Percentiles rank a stretch among this genome's conserved stretches.
phyloP scores from a whole-genome alignment of 1,140 invertebrate species.

The Melitaea cinxia region DNA sequence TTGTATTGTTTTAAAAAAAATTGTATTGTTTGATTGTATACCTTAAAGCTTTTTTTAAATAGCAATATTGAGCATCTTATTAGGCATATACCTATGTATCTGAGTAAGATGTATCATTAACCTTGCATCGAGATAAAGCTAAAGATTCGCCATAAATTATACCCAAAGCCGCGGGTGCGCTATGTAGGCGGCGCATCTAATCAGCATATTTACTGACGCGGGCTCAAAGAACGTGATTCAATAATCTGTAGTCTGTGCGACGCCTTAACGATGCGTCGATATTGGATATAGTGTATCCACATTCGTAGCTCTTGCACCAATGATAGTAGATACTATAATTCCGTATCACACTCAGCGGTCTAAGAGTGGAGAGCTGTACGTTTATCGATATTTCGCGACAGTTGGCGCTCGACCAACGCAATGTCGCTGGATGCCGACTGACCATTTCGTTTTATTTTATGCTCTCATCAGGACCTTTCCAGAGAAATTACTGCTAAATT shows the following conservation, averaged over 20 bases:
- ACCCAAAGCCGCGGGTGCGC: conserved; percentile 22
- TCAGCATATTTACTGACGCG: conserved; percentile 39
- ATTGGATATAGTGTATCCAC: conserved; percentile 7
- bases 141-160: conserved; percentile 30
- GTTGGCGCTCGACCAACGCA: conserved; percentile 72
- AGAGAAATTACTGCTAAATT: conserved; percentile 53
- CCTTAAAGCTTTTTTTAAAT: no score
- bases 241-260: conserved; percentile 37
- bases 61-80: background rate
- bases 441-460: conserved; percentile 78
- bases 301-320: conserved; percentile 20
- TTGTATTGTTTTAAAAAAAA: no score
- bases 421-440: conserved; percentile 62
- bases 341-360: background rate
- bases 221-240: conserved; percentile 40
- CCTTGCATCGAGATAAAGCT: conserved; percentile 19
- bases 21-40: no score
- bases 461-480: conserved; percentile 63
- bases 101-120: conserved; percentile 4
- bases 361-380: conserved; percentile 9
- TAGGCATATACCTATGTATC: no score
- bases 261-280: conserved; percentile 34
- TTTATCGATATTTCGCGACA: conserved; percentile 46
- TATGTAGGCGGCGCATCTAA: conserved; percentile 36
- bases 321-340: conserved; percentile 8